These are phyloP conservation scores for Leucopsar rothschildi DNA, from an alignment of 2,113 vertebrate species.

Conservation along the genomic window DNA sequence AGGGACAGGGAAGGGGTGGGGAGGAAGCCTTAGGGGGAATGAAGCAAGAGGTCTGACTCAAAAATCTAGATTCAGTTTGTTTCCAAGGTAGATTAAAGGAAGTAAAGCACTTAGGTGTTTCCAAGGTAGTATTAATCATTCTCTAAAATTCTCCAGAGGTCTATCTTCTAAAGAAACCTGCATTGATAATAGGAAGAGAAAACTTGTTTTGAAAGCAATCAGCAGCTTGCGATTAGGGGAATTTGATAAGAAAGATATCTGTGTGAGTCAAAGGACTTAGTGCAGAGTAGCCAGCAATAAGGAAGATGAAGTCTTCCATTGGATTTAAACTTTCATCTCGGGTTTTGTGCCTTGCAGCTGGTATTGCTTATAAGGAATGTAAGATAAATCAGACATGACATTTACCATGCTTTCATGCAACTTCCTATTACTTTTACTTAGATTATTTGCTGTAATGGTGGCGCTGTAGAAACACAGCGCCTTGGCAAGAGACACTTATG, in stretches of 20 bases:
- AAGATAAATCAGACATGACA: neutral
- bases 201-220: neutral
- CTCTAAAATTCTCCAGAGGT: neutral
- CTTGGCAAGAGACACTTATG: neutral
- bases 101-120: neutral
- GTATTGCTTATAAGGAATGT: neutral
- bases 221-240: neutral
- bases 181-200: neutral
- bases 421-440: neutral
- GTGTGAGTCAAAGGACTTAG: neutral
- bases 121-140: neutral
- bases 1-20: neutral
- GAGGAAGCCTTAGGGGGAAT: neutral
- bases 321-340: neutral
- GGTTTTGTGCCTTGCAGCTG: neutral
- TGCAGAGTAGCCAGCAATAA: neutral
- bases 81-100: neutral
- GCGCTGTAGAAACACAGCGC: neutral
- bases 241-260: neutral
- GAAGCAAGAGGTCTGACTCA: neutral
- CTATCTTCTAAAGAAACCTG: neutral
- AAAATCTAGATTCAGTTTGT: neutral
- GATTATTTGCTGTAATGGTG: neutral
- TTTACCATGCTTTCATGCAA: neutral
- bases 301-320: neutral